Base-by-base conservation (phyloP, 2,888 invertebrate species). In the Ormyrus nitidulus region DNA sequence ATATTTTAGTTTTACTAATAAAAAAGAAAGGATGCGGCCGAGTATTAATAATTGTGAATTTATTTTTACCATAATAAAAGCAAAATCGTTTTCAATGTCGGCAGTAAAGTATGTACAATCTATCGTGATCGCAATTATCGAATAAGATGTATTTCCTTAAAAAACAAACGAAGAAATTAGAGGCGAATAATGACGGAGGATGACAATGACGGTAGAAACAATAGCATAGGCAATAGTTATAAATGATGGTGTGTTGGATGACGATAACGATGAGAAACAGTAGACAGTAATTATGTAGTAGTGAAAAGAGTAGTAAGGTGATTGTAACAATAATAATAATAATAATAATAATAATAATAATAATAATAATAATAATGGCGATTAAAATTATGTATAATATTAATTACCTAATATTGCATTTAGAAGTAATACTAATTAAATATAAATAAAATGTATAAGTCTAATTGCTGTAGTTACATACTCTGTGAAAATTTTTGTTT, bases 31-130 rank as follows among this genome's bases (percentile, higher is more conserved):
- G 46, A 81, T 76, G 61, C 61, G 61, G 34, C 81, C 81, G 76
- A 79, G 68, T 80, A 82, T 77, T 77, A 82, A 75, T 82, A 80
- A 82, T 80, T 80, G 72, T 77, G 82, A 80, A 80, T 82, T 80
- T 82, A 79, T 82, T 82, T 77, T 80, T 75, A 77, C 64, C 75
- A 82, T 82, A 80, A 80, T 82, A 82, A 75, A 82, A 82, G 82
- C 82, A 82, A 82, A 81, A 77, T 82, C 71, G 68, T 80, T 82
- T 75, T 80, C 62, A 71, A 75, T 75, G 46, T 80, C 82, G 82
- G 82, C 82, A 82, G 82, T 82, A 80, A 78, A 82, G 53, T 82
- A 82, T 82, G 80, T 82, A 82, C 82, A 82, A 80, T 80, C 82
- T 82, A 82, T 56, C 75, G 74, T 80, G 75, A 80, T 80, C 82